phyloP scores from a whole-genome alignment of 1,140 invertebrate species.

The Drosophila dunni region DNA sequence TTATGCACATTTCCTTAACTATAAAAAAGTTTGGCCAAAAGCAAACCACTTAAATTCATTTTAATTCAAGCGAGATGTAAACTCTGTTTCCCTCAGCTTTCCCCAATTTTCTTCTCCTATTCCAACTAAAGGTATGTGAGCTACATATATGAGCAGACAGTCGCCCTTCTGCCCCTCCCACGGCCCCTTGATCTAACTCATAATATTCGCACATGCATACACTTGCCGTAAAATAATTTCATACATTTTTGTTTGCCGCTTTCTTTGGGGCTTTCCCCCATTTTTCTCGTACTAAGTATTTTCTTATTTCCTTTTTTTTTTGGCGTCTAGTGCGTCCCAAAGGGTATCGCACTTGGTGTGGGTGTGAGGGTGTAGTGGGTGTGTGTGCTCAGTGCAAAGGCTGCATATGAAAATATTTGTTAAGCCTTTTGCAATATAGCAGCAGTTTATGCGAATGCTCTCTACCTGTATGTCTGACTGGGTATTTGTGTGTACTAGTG shows the following conservation, averaged over 20 bases:
- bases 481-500: background rate
- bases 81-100: slow-evolving; percentile 19
- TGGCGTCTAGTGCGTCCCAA: slow-evolving; percentile 65
- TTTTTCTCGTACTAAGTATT: slow-evolving; percentile 12
- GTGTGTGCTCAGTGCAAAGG: slow-evolving; percentile 45
- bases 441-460: slow-evolving; percentile 43
- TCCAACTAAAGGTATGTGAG: background rate
- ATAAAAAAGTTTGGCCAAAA: slow-evolving; percentile 49
- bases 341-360: slow-evolving; percentile 70
- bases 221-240: slow-evolving; percentile 70
- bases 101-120: background rate
- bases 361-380: slow-evolving; percentile 14
- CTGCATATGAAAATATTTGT: slow-evolving; percentile 75
- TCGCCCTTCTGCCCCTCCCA: background rate
- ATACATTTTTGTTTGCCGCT: slow-evolving; percentile 53
- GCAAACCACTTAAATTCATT: slow-evolving; percentile 69
- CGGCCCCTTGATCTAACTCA: slow-evolving; percentile 41
- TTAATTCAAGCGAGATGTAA: slow-evolving; percentile 59
- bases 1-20: slow-evolving; percentile 33
- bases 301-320: slow-evolving; percentile 28
- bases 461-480: slow-evolving; percentile 1
- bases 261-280: slow-evolving; percentile 8
- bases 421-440: slow-evolving; percentile 49
- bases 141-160: slow-evolving; percentile 14
- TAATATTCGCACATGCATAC: slow-evolving; percentile 65